Evolutionary conservation across 1,140 invertebrate genomes (phyloP).

Genomic region (Pemphigus obesinymphae): DNA sequence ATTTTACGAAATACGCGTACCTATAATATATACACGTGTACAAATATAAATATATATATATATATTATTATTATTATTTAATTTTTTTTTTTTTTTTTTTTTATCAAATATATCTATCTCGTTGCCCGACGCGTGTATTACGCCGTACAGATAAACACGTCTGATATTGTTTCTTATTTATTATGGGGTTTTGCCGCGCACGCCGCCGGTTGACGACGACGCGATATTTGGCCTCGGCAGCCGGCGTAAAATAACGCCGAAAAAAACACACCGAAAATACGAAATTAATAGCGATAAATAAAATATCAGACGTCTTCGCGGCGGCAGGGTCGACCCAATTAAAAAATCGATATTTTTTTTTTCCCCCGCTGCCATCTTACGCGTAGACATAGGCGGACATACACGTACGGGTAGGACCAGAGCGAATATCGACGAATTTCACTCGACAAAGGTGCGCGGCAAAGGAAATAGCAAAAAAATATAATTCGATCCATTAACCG

Average conservation of each 20-base stretch:
- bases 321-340: background rate
- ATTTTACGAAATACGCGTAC: too few relatives aligned
- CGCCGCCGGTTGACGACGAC: background rate
- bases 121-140: background rate
- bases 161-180: constrained; percentile 10
- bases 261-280: background rate
- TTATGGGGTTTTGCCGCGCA: background rate
- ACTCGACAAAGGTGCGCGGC: background rate
- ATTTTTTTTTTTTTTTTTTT: background rate
- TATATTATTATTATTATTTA: too few relatives aligned
- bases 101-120: background rate
- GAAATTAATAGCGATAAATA: background rate
- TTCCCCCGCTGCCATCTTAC: too few relatives aligned
- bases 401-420: background rate
- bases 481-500: constrained; percentile 22
- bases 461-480: background rate
- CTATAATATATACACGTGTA: background rate
- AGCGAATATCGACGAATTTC: background rate
- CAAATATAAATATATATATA: background rate
- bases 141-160: background rate
- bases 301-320: background rate
- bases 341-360: background rate
- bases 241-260: background rate
- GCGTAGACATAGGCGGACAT: too few relatives aligned
- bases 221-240: background rate